These are phyloP conservation scores for Speoplatyrhinus poulsoni DNA, from an alignment of 2,113 vertebrate genomes.

Conservation along the genomic window DNA sequence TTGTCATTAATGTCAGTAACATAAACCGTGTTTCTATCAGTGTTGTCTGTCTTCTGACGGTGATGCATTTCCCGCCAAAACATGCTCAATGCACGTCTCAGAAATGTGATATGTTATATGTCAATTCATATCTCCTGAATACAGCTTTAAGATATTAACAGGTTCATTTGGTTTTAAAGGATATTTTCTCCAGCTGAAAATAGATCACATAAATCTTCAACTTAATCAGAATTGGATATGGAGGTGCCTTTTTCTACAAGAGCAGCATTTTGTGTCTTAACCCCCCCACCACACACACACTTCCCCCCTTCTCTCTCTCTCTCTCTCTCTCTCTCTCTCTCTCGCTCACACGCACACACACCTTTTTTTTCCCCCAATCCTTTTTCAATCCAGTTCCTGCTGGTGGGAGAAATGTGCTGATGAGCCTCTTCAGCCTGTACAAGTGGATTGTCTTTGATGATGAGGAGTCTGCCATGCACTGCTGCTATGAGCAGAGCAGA, in stretches of 20 bases:
- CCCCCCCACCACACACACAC: no score
- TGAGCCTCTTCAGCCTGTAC: conserved; percentile 23
- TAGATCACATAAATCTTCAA: not conserved
- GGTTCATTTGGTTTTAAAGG: not conserved
- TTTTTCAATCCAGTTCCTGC: conserved; percentile 13
- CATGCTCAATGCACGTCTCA: no score
- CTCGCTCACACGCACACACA: not conserved
- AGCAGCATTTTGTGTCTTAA: not conserved
- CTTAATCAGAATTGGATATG: not conserved
- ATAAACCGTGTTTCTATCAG: no score
- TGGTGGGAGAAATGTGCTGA: conserved; percentile 23
- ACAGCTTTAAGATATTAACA: not conserved
- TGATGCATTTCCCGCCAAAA: no score
- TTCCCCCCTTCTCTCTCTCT: no score
- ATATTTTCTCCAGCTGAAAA: not conserved
- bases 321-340: not conserved
- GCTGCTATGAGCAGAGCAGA: conserved; percentile 5
- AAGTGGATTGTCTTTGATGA: conserved; percentile 30
- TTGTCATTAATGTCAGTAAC: no score
- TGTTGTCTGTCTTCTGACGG: no score
- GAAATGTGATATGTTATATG: no score
- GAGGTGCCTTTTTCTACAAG: conserved; percentile 4
- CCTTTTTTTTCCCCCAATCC: not conserved
- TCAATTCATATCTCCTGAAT: no score
- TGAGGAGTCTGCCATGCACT: conserved; percentile 11